Percentiles rank a stretch among this genome's conserved stretches.
These are phyloP conservation scores for Ligdia adustata DNA, from an alignment of 2,888 invertebrate species.

Conservation along the genomic window DNA sequence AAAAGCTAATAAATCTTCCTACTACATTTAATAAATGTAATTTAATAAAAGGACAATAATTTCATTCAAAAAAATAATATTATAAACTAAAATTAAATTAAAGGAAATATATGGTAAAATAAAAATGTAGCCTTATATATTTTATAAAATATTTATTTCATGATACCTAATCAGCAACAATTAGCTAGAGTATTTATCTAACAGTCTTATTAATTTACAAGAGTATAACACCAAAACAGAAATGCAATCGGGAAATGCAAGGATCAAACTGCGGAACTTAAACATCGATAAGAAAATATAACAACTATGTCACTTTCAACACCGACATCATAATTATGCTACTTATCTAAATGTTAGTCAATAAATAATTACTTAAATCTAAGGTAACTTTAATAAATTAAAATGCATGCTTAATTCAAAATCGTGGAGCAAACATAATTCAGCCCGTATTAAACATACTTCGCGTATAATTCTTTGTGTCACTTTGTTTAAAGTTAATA, in stretches of 20 bases:
- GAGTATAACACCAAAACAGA: constrained; percentile 72
- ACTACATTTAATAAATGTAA: too few species aligned
- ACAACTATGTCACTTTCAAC: constrained; percentile 37
- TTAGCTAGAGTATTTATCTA: constrained; percentile 78
- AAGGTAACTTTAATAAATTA: constrained; percentile 82
- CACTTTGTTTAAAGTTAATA: not conserved
- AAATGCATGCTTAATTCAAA: constrained; percentile 54
- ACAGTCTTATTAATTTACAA: constrained; percentile 82
- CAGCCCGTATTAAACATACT: constrained; percentile 26
- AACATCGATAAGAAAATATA: constrained; percentile 21
- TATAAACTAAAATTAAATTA: too few species aligned
- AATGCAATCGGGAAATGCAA: constrained; percentile 75
- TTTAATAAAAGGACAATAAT: too few species aligned
- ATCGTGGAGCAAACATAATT: constrained; percentile 56
- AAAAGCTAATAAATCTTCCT: too few species aligned
- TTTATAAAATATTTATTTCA: constrained; percentile 67
- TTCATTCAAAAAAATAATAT: too few species aligned
- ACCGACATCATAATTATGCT: constrained; percentile 51
- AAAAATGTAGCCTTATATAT: constrained; percentile 44
- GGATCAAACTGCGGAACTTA: constrained; percentile 41
- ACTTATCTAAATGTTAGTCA: constrained; percentile 66
- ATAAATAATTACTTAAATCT: constrained; percentile 77
- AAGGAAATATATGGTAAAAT: constrained; percentile 28
- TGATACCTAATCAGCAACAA: constrained; percentile 63
- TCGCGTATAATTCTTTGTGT: not conserved